A percentile compares a stretch with the other conserved stretches of the same genome.
These are phyloP conservation scores for Parazoanthus darwini DNA, from an alignment of 92 coral and sea anemone species.

Conservation along the genomic window DNA sequence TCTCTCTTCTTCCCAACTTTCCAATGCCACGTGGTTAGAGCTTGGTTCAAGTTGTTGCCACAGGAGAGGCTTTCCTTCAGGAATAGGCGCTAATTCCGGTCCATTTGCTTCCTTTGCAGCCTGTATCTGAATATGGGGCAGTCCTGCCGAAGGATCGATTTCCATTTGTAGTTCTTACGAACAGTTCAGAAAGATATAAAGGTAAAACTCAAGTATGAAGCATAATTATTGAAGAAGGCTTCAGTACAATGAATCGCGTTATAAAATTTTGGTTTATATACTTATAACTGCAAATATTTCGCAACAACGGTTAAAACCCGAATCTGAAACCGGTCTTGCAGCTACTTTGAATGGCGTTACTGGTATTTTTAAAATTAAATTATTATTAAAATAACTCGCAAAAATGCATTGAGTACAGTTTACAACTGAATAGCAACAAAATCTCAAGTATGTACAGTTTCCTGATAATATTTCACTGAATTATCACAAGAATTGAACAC, in stretches of 20 bases:
- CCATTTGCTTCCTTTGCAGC: neutral
- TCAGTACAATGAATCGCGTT: neutral
- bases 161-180: neutral
- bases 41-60: slow-evolving; percentile 1
- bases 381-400: too few species aligned
- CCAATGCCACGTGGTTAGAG: neutral
- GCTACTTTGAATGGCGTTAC: neutral
- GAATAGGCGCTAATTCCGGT: slow-evolving; percentile 6
- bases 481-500: neutral
- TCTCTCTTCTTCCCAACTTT: slow-evolving; percentile 11
- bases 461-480: neutral
- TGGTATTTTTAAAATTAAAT: neutral
- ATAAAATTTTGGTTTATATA: neutral
- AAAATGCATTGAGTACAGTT: neutral
- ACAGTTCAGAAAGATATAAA: neutral
- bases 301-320: neutral
- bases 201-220: neutral
- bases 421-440: too few species aligned
- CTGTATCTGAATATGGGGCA: slow-evolving; percentile 5
- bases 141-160: neutral
- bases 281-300: neutral
- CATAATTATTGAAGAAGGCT: neutral
- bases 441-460: too few species aligned
- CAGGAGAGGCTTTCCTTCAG: slow-evolving; percentile 15
- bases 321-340: slow-evolving; percentile 12